Evolutionary conservation across 2,888 invertebrate species (phyloP).

Genomic region (Pyralis farinalis): DNA sequence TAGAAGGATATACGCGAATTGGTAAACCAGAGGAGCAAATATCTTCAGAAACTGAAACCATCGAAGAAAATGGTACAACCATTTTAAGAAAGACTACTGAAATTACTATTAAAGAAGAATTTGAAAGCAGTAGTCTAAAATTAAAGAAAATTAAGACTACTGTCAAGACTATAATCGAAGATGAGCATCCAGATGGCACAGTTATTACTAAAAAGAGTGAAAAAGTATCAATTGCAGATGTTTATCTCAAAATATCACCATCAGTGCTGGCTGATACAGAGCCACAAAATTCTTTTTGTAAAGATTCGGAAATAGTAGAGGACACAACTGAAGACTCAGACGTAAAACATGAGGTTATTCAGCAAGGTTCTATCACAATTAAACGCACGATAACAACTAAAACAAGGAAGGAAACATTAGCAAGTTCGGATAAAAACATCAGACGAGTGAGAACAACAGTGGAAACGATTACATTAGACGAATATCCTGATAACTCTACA

Average conservation of each 20-base stretch:
- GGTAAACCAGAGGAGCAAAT: slow-evolving; percentile 48
- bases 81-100: slow-evolving; percentile 58
- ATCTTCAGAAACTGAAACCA: slow-evolving; percentile 35
- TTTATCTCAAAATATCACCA: slow-evolving; percentile 38
- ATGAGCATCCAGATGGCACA: slow-evolving; percentile 67
- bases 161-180: slow-evolving; percentile 52
- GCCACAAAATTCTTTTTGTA: slow-evolving; percentile 39
- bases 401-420: slow-evolving; percentile 68
- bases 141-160: slow-evolving; percentile 61
- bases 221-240: slow-evolving; percentile 63
- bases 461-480: slow-evolving; percentile 71
- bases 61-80: slow-evolving; percentile 46
- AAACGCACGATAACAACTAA: slow-evolving; percentile 68
- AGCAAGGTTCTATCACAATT: slow-evolving; percentile 50
- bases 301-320: slow-evolving; percentile 60
- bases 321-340: slow-evolving; percentile 62
- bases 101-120: slow-evolving; percentile 56
- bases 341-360: slow-evolving; percentile 55
- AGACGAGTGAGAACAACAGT: slow-evolving; percentile 81
- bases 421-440: slow-evolving; percentile 72
- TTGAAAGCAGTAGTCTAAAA: slow-evolving; percentile 38
- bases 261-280: slow-evolving; percentile 28
- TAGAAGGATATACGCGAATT: slow-evolving; percentile 43
- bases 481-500: slow-evolving; percentile 76
- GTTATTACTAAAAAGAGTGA: slow-evolving; percentile 62